Evolutionary conservation across 2,888 invertebrate species (phyloP).

Genomic region (Anagyrus pseudococci): DNA sequence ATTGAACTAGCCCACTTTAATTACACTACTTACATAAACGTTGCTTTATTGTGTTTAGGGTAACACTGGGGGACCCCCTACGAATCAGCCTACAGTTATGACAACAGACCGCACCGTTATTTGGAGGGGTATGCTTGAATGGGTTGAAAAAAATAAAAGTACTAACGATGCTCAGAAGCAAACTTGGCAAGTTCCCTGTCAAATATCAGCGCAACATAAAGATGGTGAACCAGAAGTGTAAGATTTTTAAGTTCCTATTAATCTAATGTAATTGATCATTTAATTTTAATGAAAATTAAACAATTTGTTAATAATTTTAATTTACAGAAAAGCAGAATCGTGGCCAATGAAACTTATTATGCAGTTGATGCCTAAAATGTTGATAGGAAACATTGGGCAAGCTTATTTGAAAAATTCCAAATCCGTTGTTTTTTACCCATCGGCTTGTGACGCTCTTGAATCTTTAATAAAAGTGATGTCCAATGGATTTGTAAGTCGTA

Average conservation of each 20-base stretch:
- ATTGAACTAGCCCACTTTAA: too few species aligned
- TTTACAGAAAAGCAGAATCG: constrained; percentile 82
- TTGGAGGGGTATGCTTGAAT: constrained; percentile 88
- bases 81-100: constrained; percentile 57
- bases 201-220: constrained; percentile 74
- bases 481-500: constrained; percentile 81
- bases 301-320: constrained; percentile 29
- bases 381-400: constrained; percentile 90
- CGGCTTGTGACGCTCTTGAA: constrained; percentile 85
- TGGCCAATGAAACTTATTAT: constrained; percentile 93
- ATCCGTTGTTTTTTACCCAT: constrained; percentile 88
- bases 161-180: constrained; percentile 79
- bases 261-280: not conserved
- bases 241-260: constrained; percentile 50
- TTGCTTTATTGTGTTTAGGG: constrained; percentile 49
- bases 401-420: constrained; percentile 89
- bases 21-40: too few species aligned
- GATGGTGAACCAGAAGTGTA: constrained; percentile 89
- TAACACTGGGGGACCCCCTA: constrained; percentile 45
- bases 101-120: constrained; percentile 67
- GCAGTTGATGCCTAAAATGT: constrained; percentile 92
- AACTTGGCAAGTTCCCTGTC: constrained; percentile 77
- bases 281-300: not conserved
- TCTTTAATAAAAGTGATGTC: constrained; percentile 92
- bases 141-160: constrained; percentile 89